These are phyloP conservation scores for Ephialtes manifestator DNA, from an alignment of 2,888 invertebrate genomes.

Conservation along the genomic window DNA sequence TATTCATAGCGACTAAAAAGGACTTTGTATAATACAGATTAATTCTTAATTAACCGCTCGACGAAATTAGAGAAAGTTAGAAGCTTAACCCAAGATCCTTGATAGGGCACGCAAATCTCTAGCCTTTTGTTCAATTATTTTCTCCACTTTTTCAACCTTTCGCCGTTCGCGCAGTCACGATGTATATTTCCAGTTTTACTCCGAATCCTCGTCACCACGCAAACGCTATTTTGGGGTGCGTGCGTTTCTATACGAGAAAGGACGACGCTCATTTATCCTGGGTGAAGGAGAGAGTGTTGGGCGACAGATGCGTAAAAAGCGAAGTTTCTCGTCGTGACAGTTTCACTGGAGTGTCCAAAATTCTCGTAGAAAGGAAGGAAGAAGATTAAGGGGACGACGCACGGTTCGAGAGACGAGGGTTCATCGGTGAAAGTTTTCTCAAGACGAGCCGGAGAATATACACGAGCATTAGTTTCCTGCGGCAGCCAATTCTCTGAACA, in stretches of 20 bases:
- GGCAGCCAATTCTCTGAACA: conserved; percentile 7
- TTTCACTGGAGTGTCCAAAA: background rate
- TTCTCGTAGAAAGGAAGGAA: conserved; percentile 4
- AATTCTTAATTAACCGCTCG: background rate
- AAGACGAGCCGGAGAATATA: background rate
- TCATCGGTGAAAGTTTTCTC: background rate
- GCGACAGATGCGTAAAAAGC: background rate
- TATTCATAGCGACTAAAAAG: background rate
- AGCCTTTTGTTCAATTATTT: background rate
- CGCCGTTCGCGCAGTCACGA: background rate
- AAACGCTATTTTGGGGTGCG: background rate
- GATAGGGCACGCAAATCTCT: conserved; percentile 10
- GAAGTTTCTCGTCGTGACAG: background rate
- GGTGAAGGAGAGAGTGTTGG: background rate
- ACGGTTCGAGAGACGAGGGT: background rate
- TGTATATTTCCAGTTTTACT: background rate
- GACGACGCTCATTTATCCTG: conserved; percentile 35
- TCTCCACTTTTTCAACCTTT: background rate
- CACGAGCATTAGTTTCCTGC: conserved; percentile 8
- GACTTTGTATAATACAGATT: background rate
- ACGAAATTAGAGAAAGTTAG: background rate
- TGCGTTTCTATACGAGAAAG: background rate
- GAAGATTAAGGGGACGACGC: conserved; percentile 34
- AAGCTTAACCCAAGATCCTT: background rate
- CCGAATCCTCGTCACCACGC: background rate